A percentile compares a stretch with the other conserved stretches of the same genome.
phyloP scores from a whole-genome alignment of 2,113 vertebrate genomes.

The Lycaon pictus region DNA sequence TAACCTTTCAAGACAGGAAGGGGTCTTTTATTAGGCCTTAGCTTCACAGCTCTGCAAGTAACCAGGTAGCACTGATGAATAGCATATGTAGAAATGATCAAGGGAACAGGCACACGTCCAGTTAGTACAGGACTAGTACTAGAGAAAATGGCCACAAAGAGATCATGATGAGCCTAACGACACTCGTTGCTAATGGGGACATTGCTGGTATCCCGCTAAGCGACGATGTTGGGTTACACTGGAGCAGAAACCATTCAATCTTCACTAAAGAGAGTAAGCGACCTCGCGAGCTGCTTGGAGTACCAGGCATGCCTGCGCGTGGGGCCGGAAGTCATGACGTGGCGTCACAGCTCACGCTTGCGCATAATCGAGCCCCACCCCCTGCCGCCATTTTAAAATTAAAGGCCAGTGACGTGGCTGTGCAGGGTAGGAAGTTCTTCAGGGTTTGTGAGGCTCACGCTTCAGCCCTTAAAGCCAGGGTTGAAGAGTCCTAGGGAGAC shows the following conservation, averaged over 20 bases:
- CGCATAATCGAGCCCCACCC: conserved; percentile 92
- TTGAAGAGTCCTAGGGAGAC: too few species aligned
- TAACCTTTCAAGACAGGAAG: neutral
- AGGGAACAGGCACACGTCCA: neutral
- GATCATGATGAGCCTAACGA: neutral
- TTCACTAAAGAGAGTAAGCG: neutral
- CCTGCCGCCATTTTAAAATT: conserved; percentile 38
- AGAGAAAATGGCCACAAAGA: neutral
- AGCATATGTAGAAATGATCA: neutral
- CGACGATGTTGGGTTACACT: neutral
- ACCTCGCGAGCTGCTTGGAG: conserved; percentile 88
- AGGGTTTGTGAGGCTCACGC: accelerated
- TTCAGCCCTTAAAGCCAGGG: too few species aligned
- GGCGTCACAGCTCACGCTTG: conserved; percentile 91
- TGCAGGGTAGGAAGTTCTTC: neutral
- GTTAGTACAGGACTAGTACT: neutral
- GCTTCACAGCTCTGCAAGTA: neutral
- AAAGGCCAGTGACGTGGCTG: neutral
- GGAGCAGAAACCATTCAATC: neutral
- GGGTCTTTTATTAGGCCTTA: neutral
- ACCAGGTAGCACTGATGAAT: neutral
- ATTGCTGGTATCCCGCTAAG: neutral
- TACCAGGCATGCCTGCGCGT: conserved; percentile 83
- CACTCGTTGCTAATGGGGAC: neutral
- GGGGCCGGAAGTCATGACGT: conserved; percentile 88